Evolutionary conservation across 2,888 invertebrate species (phyloP), one percentile per base, ranked within the genome.

Genomic region (Adelphocoris suturalis): DNA sequence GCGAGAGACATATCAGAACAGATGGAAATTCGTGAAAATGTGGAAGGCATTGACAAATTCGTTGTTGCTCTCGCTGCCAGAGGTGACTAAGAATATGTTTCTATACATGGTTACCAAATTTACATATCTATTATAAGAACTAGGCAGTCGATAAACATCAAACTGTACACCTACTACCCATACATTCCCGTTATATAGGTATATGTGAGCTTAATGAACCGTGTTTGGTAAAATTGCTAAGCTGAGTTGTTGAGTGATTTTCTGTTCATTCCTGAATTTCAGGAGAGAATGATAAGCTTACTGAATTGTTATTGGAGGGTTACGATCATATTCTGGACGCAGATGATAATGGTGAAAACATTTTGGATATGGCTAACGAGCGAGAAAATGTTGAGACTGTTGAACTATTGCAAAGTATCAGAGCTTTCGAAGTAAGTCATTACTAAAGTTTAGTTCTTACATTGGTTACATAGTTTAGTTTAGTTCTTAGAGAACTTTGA

Each of bases 251-350:
- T 37, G 37, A 4, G 37, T 37, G 2, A 37, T 37, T 37, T 4
- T 37, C 2, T 37, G 37, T 37, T 37, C 37, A 37, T 37, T 37
- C 7, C 3, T 2, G 2, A 7, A 37, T 37, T 37, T 37, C 37
- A 96, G 96, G 96, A 5, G 95, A 96, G 92, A 94, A 95, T 3
- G 95, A 95, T 87, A 95, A 95, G 91, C 93, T 97, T 90, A 95
- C 96, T 46, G 96, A 96, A 92, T 93, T 97, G 14, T 93, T 97
- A 16, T 92, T 97, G 87, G 97, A 97, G 93, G 98, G 98, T 0
- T 98, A 98, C 93, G 97, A 98, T 92, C 97, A 97, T 92, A 96
- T 98, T 89, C 93, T 97, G 84, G 97, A 97, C 92, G 94, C 97
- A 5, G 97, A 97, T 92, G 96, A 96, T 85, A 37, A 37, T 37